Conservation (phyloP, 2,113 vertebrate species). For the Seriola quinqueradiata region DNA sequence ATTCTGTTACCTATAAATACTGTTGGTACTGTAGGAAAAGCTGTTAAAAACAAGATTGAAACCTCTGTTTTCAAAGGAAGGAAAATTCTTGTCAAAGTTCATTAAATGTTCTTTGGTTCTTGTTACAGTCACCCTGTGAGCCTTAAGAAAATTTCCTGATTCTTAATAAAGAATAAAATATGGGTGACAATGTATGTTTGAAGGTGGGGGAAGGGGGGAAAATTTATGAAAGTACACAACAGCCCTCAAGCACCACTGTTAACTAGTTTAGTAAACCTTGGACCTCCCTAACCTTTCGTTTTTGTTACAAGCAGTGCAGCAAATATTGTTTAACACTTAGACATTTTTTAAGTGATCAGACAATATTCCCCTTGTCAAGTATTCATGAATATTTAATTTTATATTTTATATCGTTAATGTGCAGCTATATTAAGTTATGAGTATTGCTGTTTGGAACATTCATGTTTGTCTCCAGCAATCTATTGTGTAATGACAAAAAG, state of each 20-base stretch:
- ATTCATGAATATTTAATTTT: slow-evolving; percentile 77
- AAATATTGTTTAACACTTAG: slow-evolving; percentile 64
- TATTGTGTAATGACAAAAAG: slow-evolving; percentile 72
- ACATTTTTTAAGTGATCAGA: slow-evolving; percentile 58
- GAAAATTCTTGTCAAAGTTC: slow-evolving; percentile 41
- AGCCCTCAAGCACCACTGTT: slow-evolving; percentile 74
- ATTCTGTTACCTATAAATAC: slow-evolving; percentile 53
- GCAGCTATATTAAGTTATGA: slow-evolving; percentile 79
- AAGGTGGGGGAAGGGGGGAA: slow-evolving; percentile 28
- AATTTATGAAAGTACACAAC: slow-evolving; percentile 51
- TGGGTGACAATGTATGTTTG: slow-evolving; percentile 54
- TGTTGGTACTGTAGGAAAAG: slow-evolving; percentile 60
- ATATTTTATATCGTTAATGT: slow-evolving; percentile 79
- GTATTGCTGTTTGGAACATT: slow-evolving; percentile 74
- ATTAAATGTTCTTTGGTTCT: slow-evolving; percentile 72
- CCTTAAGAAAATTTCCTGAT: slow-evolving; percentile 62
- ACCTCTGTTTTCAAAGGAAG: slow-evolving; percentile 28
- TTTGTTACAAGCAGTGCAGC: slow-evolving; percentile 68
- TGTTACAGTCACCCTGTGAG: slow-evolving; percentile 73
- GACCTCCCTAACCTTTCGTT: slow-evolving; percentile 73
- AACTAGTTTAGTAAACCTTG: slow-evolving; percentile 70
- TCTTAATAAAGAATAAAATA: slow-evolving; percentile 40
- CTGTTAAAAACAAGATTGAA: slow-evolving; percentile 23
- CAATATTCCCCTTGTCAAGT: slow-evolving; percentile 75
- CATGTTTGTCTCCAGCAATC: slow-evolving; percentile 78